phyloP scores from a whole-genome alignment of 2,888 invertebrate genomes.

The Boloria selene region DNA sequence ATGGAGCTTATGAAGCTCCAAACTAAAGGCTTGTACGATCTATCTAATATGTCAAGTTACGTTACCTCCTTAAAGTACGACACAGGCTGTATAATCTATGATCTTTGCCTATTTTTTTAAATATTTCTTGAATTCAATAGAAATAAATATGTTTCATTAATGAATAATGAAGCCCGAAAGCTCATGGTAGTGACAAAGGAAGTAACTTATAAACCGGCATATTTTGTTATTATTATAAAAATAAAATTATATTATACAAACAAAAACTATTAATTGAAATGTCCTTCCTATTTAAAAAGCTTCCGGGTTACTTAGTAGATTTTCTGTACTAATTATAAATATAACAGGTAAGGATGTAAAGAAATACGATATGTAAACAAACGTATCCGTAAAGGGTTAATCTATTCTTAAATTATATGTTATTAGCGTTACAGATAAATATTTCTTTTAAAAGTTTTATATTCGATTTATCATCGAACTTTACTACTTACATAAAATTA shows the following conservation, averaged over 20 bases:
- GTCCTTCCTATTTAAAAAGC: conserved; percentile 38
- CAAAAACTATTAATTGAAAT: conserved; percentile 38
- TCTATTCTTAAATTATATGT: conserved; percentile 22
- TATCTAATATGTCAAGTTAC: too few relatives aligned
- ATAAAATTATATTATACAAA: conserved; percentile 8
- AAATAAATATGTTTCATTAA: too few relatives aligned
- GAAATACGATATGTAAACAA: conserved; percentile 40
- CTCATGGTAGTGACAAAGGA: too few relatives aligned
- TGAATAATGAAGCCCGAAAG: too few relatives aligned
- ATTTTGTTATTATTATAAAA: conserved; percentile 9
- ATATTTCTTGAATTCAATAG: too few relatives aligned
- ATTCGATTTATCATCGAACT: too few relatives aligned
- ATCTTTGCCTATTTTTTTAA: too few relatives aligned
- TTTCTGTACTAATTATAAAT: conserved; percentile 9
- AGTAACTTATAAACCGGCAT: background rate
- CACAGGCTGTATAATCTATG: too few relatives aligned
- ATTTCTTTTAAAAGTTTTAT: too few relatives aligned
- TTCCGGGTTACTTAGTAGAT: conserved; percentile 31
- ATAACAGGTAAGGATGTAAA: conserved; percentile 38
- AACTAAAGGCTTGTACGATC: too few relatives aligned
- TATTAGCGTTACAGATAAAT: background rate
- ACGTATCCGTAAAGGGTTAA: conserved; percentile 36
- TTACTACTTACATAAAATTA: background rate
- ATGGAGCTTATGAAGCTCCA: too few relatives aligned
- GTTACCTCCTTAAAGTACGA: too few relatives aligned